These are phyloP conservation scores for Tiliacea citrago DNA, from an alignment of 2,888 invertebrate species.

Conservation along the genomic window DNA sequence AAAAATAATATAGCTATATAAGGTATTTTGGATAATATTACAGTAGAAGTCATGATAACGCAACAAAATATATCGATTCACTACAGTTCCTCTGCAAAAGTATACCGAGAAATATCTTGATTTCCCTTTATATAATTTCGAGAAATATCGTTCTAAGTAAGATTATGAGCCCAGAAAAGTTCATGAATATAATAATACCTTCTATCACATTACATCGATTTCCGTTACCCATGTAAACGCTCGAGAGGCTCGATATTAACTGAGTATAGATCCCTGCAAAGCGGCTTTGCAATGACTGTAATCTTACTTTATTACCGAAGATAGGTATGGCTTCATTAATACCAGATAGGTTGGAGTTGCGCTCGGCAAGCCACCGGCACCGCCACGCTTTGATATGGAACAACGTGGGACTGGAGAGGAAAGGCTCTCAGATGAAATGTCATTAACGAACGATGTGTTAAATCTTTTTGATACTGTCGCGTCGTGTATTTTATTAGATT, in stretches of 20 bases:
- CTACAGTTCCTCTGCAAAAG: background rate
- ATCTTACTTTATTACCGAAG: constrained; percentile 80
- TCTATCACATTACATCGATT: constrained; percentile 56
- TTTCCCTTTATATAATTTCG: constrained; percentile 1
- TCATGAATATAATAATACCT: constrained; percentile 47
- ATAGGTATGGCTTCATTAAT: constrained; percentile 79
- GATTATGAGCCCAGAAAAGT: constrained; percentile 42
- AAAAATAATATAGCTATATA: background rate
- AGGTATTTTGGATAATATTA: background rate
- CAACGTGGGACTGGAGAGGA: background rate
- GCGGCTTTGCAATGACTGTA: constrained; percentile 77
- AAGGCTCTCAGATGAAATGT: constrained; percentile 6
- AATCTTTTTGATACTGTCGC: background rate
- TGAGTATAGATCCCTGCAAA: constrained; percentile 59
- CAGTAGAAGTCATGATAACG: background rate
- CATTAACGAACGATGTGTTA: constrained; percentile 4
- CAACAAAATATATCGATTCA: background rate
- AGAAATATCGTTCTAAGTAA: constrained; percentile 15
- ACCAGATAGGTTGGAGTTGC: constrained; percentile 57
- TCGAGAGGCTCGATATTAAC: constrained; percentile 57
- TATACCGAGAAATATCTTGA: background rate
- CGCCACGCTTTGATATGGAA: background rate
- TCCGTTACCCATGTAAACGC: constrained; percentile 40
- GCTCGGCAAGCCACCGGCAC: background rate
- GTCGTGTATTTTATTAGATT: background rate